Evolutionary conservation across 2,888 invertebrate species (phyloP).

Genomic region (Fragum sueziense): DNA sequence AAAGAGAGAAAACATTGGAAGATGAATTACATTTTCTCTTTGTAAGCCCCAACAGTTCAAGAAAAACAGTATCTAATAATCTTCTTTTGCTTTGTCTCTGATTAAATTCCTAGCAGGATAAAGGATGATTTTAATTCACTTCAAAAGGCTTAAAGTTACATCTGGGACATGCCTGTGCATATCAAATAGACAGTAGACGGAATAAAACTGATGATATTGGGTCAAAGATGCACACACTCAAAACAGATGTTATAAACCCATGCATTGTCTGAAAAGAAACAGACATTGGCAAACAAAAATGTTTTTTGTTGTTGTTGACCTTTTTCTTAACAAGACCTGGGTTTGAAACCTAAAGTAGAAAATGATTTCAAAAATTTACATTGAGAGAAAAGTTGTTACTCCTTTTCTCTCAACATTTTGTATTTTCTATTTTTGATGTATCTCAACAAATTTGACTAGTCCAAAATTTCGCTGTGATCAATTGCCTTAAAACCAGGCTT

Average conservation of each 20-base stretch:
- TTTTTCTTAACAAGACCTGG: too few species aligned
- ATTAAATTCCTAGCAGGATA: slow-evolving; percentile 7
- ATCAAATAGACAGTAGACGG: background rate
- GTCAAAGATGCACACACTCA: background rate
- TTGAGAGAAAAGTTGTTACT: too few species aligned
- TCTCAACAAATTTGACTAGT: too few species aligned
- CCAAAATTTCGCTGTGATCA: too few species aligned
- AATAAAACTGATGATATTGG: background rate
- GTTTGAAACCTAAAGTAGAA: too few species aligned
- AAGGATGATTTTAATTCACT: slow-evolving; percentile 3
- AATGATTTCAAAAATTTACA: too few species aligned
- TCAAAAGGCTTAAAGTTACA: slow-evolving; percentile 7
- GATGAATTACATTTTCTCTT: background rate
- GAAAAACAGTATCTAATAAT: slow-evolving; percentile 2
- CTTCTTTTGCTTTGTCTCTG: background rate
- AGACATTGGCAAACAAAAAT: too few species aligned
- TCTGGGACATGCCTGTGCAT: slow-evolving; percentile 4
- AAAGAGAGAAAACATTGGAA: background rate
- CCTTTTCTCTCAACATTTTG: too few species aligned
- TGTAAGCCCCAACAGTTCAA: background rate
- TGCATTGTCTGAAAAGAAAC: too few species aligned
- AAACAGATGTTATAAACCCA: background rate
- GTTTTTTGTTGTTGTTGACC: too few species aligned
- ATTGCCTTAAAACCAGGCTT: too few species aligned
- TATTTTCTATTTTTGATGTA: too few species aligned